A percentile compares a stretch with the other conserved stretches of the same genome.
Evolutionary conservation across 2,888 invertebrate species (phyloP).

Genomic region (Xestia c-nigrum): DNA sequence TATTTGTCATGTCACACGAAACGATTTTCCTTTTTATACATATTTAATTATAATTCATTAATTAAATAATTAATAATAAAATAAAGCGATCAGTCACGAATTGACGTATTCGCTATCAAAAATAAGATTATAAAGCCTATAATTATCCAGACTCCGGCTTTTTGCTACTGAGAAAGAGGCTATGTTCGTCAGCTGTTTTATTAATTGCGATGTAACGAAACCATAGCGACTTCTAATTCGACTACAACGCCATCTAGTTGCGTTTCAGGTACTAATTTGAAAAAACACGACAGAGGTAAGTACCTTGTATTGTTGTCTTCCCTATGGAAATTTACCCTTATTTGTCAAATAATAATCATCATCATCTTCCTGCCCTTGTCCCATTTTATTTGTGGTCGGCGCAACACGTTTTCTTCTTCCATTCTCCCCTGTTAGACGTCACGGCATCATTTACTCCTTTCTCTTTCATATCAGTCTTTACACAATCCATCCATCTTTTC

Average conservation of each 20-base stretch:
- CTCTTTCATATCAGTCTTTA: no score
- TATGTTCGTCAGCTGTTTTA: fast-evolving
- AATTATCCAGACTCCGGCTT: slow-evolving; percentile 39
- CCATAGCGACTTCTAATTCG: slow-evolving; percentile 37
- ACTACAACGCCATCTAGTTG: slow-evolving; percentile 32
- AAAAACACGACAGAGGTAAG: not conserved
- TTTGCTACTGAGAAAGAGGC: not conserved
- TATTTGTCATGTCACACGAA: no score
- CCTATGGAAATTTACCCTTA: not conserved
- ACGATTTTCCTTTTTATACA: no score
- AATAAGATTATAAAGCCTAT: slow-evolving; percentile 21
- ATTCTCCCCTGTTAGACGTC: no score
- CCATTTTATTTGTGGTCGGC: no score
- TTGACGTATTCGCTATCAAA: slow-evolving; percentile 7
- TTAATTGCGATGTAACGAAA: slow-evolving; percentile 17
- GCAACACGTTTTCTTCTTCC: no score
- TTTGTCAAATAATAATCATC: no score
- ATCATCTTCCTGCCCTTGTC: no score
- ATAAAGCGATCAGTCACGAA: not conserved
- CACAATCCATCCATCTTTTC: no score
- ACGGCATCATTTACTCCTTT: no score
- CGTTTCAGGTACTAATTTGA: not conserved
- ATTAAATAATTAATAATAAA: no score
- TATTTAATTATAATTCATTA: no score
- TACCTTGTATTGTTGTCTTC: not conserved